phyloP scores from a whole-genome alignment of 2,113 vertebrate species.

The Pampusana beccarii region DNA sequence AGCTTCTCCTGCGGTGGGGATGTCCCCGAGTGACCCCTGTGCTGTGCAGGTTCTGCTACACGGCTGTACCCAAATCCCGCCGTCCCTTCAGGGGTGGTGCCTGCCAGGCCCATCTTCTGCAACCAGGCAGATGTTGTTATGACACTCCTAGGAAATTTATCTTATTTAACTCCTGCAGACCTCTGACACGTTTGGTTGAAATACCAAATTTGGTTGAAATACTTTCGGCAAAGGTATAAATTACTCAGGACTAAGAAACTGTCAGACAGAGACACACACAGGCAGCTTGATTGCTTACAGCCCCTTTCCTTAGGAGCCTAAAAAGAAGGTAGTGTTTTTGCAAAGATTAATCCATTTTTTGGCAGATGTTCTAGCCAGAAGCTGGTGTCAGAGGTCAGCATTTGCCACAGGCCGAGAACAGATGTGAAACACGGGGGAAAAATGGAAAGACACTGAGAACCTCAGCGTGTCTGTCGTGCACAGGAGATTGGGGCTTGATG shows the following conservation, averaged over 20 bases:
- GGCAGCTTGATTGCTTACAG: neutral
- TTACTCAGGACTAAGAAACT: neutral
- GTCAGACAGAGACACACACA: neutral
- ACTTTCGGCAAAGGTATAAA: neutral
- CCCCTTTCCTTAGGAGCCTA: neutral
- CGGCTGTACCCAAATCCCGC: rapidly evolving
- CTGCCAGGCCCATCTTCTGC: neutral
- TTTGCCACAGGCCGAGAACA: neutral
- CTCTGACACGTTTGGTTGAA: neutral
- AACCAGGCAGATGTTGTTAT: neutral
- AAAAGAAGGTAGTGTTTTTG: neutral
- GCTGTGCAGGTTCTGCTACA: neutral
- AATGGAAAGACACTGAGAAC: neutral
- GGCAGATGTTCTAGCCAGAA: neutral
- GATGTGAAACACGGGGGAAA: neutral
- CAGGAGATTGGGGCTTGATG: neutral
- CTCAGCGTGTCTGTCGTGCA: rapidly evolving
- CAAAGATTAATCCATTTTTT: neutral
- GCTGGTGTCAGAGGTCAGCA: neutral
- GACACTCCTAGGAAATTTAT: neutral
- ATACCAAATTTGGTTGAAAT: neutral
- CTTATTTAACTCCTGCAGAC: neutral
- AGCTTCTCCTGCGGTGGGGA: neutral
- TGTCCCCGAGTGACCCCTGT: neutral
- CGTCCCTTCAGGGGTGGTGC: neutral